Evolutionary conservation across 2,797 vertebrate genomes (phyloP).

Genomic region (Ispidina picta): DNA sequence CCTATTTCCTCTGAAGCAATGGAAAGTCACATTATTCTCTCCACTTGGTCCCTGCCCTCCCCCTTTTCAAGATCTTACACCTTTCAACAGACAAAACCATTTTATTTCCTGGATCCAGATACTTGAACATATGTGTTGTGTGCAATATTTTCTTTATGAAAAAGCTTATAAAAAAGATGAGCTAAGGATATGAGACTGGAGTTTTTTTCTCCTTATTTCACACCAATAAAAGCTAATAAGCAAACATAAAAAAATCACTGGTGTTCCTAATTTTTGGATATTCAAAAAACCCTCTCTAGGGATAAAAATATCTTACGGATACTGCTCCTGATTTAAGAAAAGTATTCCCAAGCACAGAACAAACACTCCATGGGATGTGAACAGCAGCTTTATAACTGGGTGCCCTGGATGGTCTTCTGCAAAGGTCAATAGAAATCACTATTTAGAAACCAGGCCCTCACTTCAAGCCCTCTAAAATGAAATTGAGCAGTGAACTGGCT

Average conservation of each 20-base stretch:
- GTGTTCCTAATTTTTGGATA: neutral
- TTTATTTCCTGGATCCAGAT: neutral
- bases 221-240: neutral
- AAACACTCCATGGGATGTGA: neutral
- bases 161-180: neutral
- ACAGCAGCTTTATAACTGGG: neutral
- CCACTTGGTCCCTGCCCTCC: neutral
- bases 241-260: neutral
- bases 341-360: neutral
- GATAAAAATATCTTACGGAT: neutral
- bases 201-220: neutral
- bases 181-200: neutral
- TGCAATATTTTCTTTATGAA: neutral
- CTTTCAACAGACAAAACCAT: neutral
- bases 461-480: slow-evolving; percentile 4
- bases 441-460: neutral
- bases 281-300: neutral
- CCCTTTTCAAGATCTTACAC: neutral
- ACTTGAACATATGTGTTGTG: neutral
- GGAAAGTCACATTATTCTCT: neutral
- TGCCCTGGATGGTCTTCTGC: neutral
- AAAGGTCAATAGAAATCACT: slow-evolving; percentile 7
- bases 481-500: slow-evolving; percentile 7
- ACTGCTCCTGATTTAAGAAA: neutral
- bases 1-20: neutral